Base-by-base conservation (phyloP, 2,888 invertebrate species). In the Dasysyrphus albostriatus region DNA sequence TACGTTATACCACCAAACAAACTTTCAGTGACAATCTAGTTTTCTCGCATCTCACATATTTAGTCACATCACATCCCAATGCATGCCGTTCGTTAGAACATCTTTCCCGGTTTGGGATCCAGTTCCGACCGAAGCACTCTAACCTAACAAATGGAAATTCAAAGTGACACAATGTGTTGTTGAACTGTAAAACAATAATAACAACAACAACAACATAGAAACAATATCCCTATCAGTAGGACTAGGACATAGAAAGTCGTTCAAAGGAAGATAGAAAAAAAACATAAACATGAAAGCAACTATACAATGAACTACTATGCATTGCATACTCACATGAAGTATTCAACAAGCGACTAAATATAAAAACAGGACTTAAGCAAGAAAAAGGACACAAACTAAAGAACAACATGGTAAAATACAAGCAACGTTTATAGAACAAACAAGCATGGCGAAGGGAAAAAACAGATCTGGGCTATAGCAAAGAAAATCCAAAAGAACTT, bases 301-400 rank as follows among this genome's bases (percentile, higher is more conserved):
- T 19, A 56, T 12, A 42, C 14, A 14, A 12, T 12, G 19, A 24
- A 24, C 24, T 54, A 16, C 44, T 7, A 24, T 37, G 24, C n/a
- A 39, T 56, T 42, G 10, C 1, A 44, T 32, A n/a, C 76, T 19
- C n/a, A 37, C 81, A 76, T 70, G 56, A 70, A 81, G 51, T 72
- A 82, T 82, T 82, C 81, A 82, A 82, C 70, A 82, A 82, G 81
- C 76, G 77, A 67, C 58, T 51, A 63, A 67, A 65, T 65, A 24
- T 2, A 65, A 47, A 82, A 65, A 58, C 61, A 37, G 29, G 19
- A 61, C 29, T 39, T 14, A 16, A 32, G 39, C 56, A 70, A 19
- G 3, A 65, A 29, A 19, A 75, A 32, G 37, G 51, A 49, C 51
- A 44, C 16, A 34, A 75, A 63, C 56, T 16, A 63, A 19, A 24